Base-by-base conservation (phyloP, 2,888 invertebrate genomes). In the Latrodectus hesperus region DNA sequence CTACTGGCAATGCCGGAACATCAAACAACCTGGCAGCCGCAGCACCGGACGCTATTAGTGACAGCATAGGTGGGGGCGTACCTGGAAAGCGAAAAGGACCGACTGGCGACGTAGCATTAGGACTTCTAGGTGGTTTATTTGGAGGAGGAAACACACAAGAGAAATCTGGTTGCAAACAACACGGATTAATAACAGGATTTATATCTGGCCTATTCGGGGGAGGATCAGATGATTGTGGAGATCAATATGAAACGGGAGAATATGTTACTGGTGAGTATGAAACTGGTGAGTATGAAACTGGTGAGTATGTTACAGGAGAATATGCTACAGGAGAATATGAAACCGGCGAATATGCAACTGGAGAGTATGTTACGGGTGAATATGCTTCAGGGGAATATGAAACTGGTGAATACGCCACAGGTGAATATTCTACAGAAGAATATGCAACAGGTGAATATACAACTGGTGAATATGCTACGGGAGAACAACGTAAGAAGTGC, bases 161-260 rank as follows among this genome's bases (percentile, higher is more conserved):
- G 38, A 38, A 38, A 38, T 38, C 38, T 38, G 38, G 38, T 38
- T 38, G 38, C 6, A 38, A 38, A 38, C 38, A 68, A 10, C 68
- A 22, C 9, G 76, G 76, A 5, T 6, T 76, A 0, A 76, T 76
- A 12, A 65, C 76, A n/a, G 64, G 64, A 16, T 9, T 49, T 6
- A 9, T 75, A 10, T 12, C 38, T 11, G 72, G 64, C 8, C 38
- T 78, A 9, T 78, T 78, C 22, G 80, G 80, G 9, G 60, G 79
- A 6, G 79, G 79, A 8, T 64, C 64, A 64, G 67, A 22, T n/a
- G 26, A 70, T 16, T 26, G 49, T 9, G 49, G 38, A 11, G 11
- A 70, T 38, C 14, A 26, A 11, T 68, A 68, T 26, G 68, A 68
- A 26, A 68, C 22, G 3, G 22, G 68, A 22, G 68, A 22, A 22